A percentile compares a stretch with the other conserved stretches of the same genome.
phyloP scores from a whole-genome alignment of 2,113 vertebrate genomes.

The Desmodus rotundus region DNA sequence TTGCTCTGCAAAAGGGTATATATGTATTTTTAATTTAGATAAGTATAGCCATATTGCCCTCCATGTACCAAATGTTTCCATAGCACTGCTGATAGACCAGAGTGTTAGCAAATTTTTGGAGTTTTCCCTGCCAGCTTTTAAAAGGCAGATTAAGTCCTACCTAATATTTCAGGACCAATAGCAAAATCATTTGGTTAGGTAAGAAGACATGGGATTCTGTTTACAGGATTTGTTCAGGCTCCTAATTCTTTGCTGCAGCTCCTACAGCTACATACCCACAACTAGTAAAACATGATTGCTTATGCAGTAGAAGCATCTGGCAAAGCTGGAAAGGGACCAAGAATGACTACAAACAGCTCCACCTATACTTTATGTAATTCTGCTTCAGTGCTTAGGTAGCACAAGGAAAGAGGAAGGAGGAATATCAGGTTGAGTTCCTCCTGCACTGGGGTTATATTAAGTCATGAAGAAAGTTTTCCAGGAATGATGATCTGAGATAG shows the following conservation, averaged over 20 bases:
- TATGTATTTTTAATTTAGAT: background rate
- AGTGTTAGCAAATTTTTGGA: background rate
- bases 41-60: background rate
- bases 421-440: background rate
- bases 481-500: background rate
- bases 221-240: background rate
- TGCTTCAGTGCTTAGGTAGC: background rate
- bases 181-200: background rate
- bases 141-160: background rate
- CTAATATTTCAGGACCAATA: background rate
- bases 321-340: background rate
- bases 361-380: background rate
- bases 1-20: background rate
- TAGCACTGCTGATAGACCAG: background rate
- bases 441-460: background rate
- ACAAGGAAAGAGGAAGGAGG: background rate
- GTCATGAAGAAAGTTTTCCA: background rate
- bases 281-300: slow-evolving; percentile 1
- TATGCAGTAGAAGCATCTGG: background rate
- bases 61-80: background rate
- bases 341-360: slow-evolving; percentile 1
- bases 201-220: background rate
- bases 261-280: background rate
- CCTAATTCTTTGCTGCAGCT: background rate
- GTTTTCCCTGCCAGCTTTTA: slow-evolving; percentile 5